These are phyloP conservation scores for Leptosomus discolor DNA, from an alignment of 2,113 vertebrate genomes.

Conservation along the genomic window DNA sequence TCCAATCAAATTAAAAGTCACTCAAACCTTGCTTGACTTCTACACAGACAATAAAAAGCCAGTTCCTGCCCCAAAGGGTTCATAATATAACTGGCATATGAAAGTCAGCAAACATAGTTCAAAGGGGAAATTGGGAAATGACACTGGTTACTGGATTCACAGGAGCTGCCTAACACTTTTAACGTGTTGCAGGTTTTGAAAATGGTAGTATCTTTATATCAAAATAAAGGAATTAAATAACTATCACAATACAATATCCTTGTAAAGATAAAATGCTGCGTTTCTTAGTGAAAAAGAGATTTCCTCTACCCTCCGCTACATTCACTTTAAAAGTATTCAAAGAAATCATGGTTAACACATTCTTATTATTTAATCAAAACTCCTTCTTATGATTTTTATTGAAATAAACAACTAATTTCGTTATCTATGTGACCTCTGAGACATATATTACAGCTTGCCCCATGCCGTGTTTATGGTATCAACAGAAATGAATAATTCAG, in stretches of 20 bases:
- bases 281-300: not conserved
- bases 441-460: not conserved
- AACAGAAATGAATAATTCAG: conserved; percentile 56
- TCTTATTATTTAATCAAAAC: conserved; percentile 7
- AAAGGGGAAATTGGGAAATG: not conserved
- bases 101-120: accelerated
- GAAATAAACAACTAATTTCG: conserved; percentile 19
- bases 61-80: not conserved
- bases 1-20: not conserved
- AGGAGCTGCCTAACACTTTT: not conserved
- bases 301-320: not conserved
- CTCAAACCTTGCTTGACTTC: not conserved
- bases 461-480: not conserved
- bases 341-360: not conserved
- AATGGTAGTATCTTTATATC: not conserved
- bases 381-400: conserved; percentile 10
- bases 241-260: not conserved
- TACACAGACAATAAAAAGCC: not conserved
- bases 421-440: conserved; percentile 24
- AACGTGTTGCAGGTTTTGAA: not conserved
- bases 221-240: not conserved
- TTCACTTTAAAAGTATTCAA: not conserved
- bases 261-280: not conserved
- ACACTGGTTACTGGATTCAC: not conserved
- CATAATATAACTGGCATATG: no score